These are phyloP conservation scores for Paramormyrops kingsleyae DNA, from an alignment of 2,113 vertebrate genomes.

Conservation along the genomic window DNA sequence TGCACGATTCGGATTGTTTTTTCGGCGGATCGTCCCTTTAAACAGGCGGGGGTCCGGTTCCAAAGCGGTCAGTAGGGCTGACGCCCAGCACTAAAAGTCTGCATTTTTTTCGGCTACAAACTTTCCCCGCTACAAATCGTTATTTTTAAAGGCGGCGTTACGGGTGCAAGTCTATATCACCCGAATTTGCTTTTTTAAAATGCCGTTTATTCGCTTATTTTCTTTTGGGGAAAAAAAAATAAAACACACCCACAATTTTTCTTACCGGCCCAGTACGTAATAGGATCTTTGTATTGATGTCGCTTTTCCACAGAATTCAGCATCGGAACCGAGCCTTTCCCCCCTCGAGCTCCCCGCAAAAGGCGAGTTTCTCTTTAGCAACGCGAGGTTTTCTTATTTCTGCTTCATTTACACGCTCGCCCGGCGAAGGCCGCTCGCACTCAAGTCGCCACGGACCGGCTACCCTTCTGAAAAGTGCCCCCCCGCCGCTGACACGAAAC, in stretches of 20 bases:
- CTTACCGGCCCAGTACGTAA: conserved; percentile 19
- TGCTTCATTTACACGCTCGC: neutral
- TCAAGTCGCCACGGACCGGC: neutral
- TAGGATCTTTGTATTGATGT: conserved; percentile 26
- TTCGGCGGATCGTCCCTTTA: neutral
- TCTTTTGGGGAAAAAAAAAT: neutral
- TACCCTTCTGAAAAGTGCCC: conserved; percentile 12
- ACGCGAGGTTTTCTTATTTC: neutral
- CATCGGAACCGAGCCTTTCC: conserved; percentile 11
- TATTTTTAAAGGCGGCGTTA: neutral
- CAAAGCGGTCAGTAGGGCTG: neutral
- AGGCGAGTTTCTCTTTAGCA: neutral
- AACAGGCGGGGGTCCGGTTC: conserved; percentile 10
- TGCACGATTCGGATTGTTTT: neutral
- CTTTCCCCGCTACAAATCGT: neutral
- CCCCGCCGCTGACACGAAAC: conserved; percentile 47
- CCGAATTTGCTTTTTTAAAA: neutral
- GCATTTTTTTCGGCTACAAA: neutral
- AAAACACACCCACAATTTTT: neutral
- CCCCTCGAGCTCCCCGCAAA: neutral
- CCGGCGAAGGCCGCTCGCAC: neutral
- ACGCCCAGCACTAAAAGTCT: neutral
- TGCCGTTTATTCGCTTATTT: neutral
- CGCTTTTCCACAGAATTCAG: conserved; percentile 25
- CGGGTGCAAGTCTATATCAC: neutral